Evolutionary conservation across 2,797 vertebrate genomes (phyloP).

Genomic region (Agapornis canus): DNA sequence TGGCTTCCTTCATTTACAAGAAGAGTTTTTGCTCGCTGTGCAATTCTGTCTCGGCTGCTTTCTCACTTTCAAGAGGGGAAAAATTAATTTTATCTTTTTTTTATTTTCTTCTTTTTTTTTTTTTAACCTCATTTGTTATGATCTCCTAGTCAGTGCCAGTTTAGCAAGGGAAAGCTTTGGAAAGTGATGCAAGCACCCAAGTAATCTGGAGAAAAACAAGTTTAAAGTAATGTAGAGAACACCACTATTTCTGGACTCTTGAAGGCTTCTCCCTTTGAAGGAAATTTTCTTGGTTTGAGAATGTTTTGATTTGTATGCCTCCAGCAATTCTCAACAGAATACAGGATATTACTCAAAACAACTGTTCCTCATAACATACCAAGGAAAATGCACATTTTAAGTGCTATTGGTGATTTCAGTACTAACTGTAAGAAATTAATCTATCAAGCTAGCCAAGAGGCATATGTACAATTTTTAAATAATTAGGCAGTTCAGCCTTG

Average conservation of each 20-base stretch:
- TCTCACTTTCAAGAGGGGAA: background rate
- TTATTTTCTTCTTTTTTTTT: background rate
- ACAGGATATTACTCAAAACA: background rate
- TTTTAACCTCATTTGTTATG: background rate
- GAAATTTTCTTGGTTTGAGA: constrained; percentile 16
- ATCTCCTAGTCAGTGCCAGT: background rate
- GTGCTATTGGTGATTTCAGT: background rate
- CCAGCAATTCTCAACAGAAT: background rate
- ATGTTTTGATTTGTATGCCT: constrained; percentile 28
- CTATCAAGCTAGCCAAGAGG: background rate
- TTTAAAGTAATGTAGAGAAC: background rate
- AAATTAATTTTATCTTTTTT: background rate
- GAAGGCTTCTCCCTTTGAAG: constrained; percentile 20
- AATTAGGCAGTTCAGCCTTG: background rate
- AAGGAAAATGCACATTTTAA: background rate
- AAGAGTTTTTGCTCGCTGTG: background rate
- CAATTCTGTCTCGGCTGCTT: background rate
- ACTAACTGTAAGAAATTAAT: background rate
- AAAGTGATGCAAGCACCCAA: background rate
- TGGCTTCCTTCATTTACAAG: background rate
- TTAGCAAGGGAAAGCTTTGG: background rate
- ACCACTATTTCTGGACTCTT: background rate
- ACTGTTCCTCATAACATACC: background rate
- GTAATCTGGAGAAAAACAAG: background rate
- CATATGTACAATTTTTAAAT: background rate